Evolutionary conservation across 2,797 vertebrate species (phyloP).

Genomic region (Hemitrygon akajei): DNA sequence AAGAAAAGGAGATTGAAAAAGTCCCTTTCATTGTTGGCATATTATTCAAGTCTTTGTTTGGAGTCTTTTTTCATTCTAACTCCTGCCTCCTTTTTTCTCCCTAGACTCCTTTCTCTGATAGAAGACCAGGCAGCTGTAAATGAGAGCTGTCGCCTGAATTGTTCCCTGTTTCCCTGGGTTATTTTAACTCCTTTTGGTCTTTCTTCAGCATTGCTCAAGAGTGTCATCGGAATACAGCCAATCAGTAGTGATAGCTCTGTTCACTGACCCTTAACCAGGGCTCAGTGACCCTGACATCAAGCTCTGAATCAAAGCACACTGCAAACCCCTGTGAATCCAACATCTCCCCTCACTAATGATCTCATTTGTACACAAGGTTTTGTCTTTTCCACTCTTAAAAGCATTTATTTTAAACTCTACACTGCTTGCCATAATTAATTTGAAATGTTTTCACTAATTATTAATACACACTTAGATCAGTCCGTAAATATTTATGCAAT

Average conservation of each 20-base stretch:
- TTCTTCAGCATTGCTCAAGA: slow-evolving; percentile 26
- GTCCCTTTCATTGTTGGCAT: slow-evolving; percentile 30
- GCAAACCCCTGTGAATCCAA: background rate
- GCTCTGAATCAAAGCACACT: slow-evolving; percentile 27
- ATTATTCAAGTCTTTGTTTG: slow-evolving; percentile 33
- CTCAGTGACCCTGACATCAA: slow-evolving; percentile 31
- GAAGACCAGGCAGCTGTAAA: slow-evolving; percentile 20
- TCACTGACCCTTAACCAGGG: slow-evolving; percentile 7
- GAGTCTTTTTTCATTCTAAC: background rate
- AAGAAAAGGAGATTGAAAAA: slow-evolving; percentile 30
- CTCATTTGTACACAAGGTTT: slow-evolving; percentile 33
- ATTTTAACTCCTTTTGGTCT: slow-evolving; percentile 36
- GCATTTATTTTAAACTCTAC: slow-evolving; percentile 26
- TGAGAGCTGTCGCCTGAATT: slow-evolving; percentile 20
- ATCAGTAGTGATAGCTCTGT: slow-evolving; percentile 30
- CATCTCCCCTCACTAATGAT: slow-evolving; percentile 27
- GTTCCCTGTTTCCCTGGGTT: slow-evolving; percentile 28
- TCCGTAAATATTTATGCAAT: slow-evolving; percentile 26
- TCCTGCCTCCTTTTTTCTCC: slow-evolving; percentile 15
- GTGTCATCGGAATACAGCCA: slow-evolving; percentile 38
- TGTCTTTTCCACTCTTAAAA: slow-evolving; percentile 28
- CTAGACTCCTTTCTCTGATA: background rate
- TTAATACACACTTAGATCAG: slow-evolving; percentile 30
- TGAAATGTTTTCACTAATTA: slow-evolving; percentile 37
- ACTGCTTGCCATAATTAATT: slow-evolving; percentile 25